These are phyloP conservation scores for Myanophis thanlyinensis DNA, from an alignment of 2,113 vertebrate species.

Conservation along the genomic window DNA sequence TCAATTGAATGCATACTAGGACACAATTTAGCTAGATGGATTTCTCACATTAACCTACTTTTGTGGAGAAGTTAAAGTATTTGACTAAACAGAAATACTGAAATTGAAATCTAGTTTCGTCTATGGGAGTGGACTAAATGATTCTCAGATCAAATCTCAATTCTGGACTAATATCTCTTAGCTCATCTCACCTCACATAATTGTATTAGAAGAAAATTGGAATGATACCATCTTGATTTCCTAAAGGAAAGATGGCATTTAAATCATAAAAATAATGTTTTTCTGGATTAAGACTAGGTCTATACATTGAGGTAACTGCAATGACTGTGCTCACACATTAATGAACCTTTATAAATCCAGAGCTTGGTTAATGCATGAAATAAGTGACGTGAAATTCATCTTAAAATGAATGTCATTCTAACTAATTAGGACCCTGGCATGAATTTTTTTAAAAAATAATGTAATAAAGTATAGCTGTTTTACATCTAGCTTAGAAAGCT, in stretches of 20 bases:
- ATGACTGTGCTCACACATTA: neutral
- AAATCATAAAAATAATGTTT: neutral
- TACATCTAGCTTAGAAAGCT: neutral
- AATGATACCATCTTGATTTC: neutral
- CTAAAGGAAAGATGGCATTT: neutral
- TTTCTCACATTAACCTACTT: neutral
- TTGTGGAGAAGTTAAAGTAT: neutral
- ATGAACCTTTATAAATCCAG: neutral
- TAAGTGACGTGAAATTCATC: neutral
- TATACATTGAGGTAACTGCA: neutral
- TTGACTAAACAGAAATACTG: neutral
- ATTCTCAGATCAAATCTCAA: neutral
- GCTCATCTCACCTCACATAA: neutral
- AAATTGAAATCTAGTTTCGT: neutral
- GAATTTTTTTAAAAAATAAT: neutral
- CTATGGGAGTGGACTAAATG: neutral
- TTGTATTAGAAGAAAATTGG: neutral
- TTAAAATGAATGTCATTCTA: neutral
- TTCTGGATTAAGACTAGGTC: neutral
- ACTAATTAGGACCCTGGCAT: neutral
- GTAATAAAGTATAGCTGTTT: neutral
- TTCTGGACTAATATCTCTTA: neutral
- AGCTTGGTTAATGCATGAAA: neutral
- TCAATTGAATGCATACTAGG: neutral
- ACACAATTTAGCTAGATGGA: neutral